phyloP scores from a whole-genome alignment of 2,797 vertebrate species.

The Gymnoscopelus braueri region DNA sequence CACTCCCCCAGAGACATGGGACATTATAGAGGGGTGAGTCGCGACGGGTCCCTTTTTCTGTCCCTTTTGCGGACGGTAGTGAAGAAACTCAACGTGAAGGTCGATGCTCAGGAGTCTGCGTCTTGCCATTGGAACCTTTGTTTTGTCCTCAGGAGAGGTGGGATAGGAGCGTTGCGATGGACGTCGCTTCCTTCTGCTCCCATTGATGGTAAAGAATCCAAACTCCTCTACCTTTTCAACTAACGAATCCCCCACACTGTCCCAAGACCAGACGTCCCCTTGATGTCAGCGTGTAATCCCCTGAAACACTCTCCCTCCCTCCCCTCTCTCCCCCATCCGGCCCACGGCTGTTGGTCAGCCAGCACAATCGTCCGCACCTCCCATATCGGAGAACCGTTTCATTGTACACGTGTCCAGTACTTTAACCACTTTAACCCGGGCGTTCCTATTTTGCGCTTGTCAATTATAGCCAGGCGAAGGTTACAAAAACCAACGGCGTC shows the following conservation, averaged over 20 bases:
- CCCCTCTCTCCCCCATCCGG: background rate
- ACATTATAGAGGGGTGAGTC: background rate
- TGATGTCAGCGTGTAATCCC: background rate
- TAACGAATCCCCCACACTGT: no score
- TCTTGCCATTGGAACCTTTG: constrained; percentile 9
- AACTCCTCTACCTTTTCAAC: constrained; percentile 1
- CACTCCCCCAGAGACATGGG: constrained; percentile 13
- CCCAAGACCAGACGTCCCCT: no score
- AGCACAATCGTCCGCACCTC: constrained; percentile 15
- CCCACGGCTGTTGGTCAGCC: constrained; percentile 12
- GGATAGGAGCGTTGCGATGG: constrained; percentile 5
- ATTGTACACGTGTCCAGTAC: no score
- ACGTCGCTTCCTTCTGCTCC: constrained; percentile 25
- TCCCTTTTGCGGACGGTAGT: constrained; percentile 19
- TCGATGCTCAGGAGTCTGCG: background rate
- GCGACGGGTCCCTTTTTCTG: background rate
- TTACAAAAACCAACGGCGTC: no score
- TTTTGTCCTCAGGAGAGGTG: constrained; percentile 14
- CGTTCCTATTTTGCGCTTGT: no score
- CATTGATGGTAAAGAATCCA: constrained; percentile 4
- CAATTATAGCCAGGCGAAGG: no score
- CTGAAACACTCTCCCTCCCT: background rate
- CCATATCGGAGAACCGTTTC: no score
- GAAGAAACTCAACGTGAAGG: background rate
- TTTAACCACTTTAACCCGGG: no score